These are phyloP conservation scores for Cataglyphis altisquamis DNA, from an alignment of 2,888 invertebrate species.

Conservation along the genomic window DNA sequence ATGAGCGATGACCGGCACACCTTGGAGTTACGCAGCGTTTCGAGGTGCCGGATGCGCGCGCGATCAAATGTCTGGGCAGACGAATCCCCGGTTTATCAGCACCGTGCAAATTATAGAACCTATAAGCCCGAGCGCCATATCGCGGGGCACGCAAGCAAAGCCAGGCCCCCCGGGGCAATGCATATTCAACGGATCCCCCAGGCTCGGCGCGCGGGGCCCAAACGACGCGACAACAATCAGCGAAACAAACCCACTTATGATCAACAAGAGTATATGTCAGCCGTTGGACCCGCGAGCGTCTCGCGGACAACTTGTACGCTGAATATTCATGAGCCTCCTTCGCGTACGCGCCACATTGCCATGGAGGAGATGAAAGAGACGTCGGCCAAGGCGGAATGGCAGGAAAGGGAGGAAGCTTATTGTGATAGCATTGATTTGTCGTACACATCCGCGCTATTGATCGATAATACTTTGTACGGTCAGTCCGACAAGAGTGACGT, in stretches of 20 bases:
- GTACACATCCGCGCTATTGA: neutral
- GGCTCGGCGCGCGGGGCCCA: constrained; percentile 66
- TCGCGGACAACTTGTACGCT: constrained; percentile 81
- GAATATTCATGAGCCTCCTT: constrained; percentile 82
- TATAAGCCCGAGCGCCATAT: constrained; percentile 72
- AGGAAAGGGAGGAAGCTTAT: constrained; percentile 5
- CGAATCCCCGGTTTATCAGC: constrained; percentile 72
- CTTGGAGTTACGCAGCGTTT: constrained; percentile 52
- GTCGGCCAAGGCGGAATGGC: constrained; percentile 6
- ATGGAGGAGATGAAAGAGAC: constrained; percentile 45
- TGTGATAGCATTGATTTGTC: constrained; percentile 62
- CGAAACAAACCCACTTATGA: constrained; percentile 85
- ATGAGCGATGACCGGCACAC: constrained; percentile 46
- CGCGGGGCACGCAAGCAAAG: constrained; percentile 62
- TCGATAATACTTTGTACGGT: constrained; percentile 11
- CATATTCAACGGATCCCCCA: constrained; percentile 82
- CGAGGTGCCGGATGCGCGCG: constrained; percentile 47
- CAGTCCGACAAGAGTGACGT: neutral
- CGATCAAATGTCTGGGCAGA: constrained; percentile 41
- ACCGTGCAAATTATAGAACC: constrained; percentile 80
- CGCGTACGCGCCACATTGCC: constrained; percentile 50
- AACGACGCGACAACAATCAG: constrained; percentile 84
- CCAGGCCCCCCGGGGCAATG: constrained; percentile 68
- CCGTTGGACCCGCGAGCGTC: constrained; percentile 75
- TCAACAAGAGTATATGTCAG: constrained; percentile 84